Evolutionary conservation across 2,888 invertebrate genomes (phyloP).

Genomic region (Dryocosmus kuriphilus): DNA sequence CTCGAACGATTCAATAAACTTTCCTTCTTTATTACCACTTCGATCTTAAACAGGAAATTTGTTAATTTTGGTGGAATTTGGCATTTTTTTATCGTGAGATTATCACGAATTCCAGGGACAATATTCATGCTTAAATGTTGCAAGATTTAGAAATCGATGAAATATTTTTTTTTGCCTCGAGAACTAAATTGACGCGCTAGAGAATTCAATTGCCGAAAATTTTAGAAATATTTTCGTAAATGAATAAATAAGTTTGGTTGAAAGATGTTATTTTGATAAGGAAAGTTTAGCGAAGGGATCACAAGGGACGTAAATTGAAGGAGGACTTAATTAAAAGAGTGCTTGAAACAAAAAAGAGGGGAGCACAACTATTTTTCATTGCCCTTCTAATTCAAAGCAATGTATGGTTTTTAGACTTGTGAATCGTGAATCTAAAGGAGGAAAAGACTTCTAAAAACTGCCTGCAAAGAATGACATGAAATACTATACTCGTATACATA

Average conservation of each 20-base stretch:
- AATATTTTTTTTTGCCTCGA: not conserved
- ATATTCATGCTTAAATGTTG: not conserved
- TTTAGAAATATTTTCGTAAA: not conserved
- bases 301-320: not conserved
- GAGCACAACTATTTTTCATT: conserved; percentile 35
- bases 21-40: conserved; percentile 19
- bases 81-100: conserved; percentile 10
- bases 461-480: conserved; percentile 55
- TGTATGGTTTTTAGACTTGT: conserved; percentile 26
- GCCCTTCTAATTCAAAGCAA: conserved; percentile 32
- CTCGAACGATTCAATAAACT: conserved; percentile 39
- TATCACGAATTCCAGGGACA: not conserved
- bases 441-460: conserved; percentile 60
- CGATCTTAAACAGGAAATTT: conserved; percentile 5
- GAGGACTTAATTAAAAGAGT: conserved; percentile 22
- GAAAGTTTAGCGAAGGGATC: not conserved
- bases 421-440: conserved; percentile 52
- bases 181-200: not conserved
- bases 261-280: not conserved
- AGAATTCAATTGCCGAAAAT: not conserved
- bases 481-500: conserved; percentile 65
- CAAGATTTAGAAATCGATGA: not conserved
- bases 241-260: not conserved
- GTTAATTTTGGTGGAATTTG: not conserved
- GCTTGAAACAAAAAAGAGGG: conserved; percentile 10